Evolutionary conservation across 2,113 vertebrate genomes (phyloP).

Genomic region (Polypterus bichir): DNA sequence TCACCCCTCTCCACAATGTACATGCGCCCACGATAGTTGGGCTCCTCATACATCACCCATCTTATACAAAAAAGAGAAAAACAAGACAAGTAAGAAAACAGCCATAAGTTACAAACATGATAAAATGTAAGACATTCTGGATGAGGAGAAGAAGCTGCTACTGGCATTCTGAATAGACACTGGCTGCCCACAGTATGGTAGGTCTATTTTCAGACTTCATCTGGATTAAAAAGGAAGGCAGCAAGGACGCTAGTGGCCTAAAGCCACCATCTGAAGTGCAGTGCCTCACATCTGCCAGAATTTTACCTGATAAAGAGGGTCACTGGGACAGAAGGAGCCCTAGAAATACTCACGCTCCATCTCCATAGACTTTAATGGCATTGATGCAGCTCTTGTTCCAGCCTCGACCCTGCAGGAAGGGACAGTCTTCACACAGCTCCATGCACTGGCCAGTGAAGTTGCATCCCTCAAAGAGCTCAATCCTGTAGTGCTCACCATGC

Average conservation of each 20-base stretch:
- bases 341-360: slow-evolving; percentile 67
- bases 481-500: slow-evolving; percentile 77
- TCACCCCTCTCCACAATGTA: slow-evolving; percentile 75
- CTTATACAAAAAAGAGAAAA: slow-evolving; percentile 31
- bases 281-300: too few species aligned
- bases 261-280: too few species aligned
- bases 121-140: too few species aligned
- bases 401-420: slow-evolving; percentile 72
- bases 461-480: slow-evolving; percentile 70
- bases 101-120: too few species aligned
- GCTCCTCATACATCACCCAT: slow-evolving; percentile 89
- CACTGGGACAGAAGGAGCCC: too few species aligned
- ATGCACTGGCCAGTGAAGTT: slow-evolving; percentile 72
- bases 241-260: too few species aligned
- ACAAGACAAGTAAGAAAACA: too few species aligned
- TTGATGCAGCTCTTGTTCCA: slow-evolving; percentile 74
- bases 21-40: slow-evolving; percentile 81
- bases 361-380: slow-evolving; percentile 72
- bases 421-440: slow-evolving; percentile 72
- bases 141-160: too few species aligned
- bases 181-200: neutral
- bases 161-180: too few species aligned
- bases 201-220: neutral
- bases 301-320: too few species aligned
- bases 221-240: neutral